phyloP scores from a whole-genome alignment of 1,140 invertebrate genomes.

The Babylonia areolata region DNA sequence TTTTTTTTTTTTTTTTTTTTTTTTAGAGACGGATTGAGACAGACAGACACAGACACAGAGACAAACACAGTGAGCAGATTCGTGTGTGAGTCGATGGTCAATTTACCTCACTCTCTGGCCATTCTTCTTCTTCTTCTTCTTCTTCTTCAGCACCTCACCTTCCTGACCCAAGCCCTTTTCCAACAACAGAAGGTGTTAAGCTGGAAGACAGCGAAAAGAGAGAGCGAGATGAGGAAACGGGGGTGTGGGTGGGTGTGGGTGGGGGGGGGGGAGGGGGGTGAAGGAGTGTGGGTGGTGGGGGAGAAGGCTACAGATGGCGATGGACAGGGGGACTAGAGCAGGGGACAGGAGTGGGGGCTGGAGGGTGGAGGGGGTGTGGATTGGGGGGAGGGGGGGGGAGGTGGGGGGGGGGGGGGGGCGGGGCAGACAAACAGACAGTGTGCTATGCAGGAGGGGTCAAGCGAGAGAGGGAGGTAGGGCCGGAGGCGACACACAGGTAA shows the following conservation, averaged over 20 bases:
- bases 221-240: background rate
- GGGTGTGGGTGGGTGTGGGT: background rate
- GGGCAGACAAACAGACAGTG: no score
- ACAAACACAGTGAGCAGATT: background rate
- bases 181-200: background rate
- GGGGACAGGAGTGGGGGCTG: background rate
- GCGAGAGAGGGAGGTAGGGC: background rate
- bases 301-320: background rate
- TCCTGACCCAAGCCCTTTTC: no score
- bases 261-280: background rate
- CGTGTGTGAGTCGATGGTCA: no score
- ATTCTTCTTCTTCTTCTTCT: no score
- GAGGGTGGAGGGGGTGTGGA: background rate
- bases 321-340: background rate
- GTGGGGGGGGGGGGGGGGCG: no score
- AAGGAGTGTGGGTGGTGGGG: background rate
- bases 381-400: no score
- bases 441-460: background rate
- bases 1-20: no score
- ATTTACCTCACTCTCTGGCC: no score
- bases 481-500: background rate
- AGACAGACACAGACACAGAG: background rate
- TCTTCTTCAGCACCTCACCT: no score
- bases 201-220: background rate
- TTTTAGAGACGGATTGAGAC: no score